These are phyloP conservation scores for Thryonomys swinderianus DNA, from an alignment of 2,113 vertebrate genomes.

Conservation along the genomic window DNA sequence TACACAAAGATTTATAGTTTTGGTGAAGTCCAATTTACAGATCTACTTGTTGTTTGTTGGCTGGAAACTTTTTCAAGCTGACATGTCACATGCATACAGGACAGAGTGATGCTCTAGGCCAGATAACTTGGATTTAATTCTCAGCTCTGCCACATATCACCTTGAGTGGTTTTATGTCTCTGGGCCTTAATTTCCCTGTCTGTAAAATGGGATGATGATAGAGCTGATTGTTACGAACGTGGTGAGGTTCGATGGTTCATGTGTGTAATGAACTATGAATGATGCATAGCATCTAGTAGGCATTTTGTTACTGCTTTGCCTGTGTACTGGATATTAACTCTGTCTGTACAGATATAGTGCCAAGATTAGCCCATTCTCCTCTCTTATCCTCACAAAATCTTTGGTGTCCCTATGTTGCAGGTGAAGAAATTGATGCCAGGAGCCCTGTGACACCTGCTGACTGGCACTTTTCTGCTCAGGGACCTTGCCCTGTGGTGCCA, in stretches of 20 bases:
- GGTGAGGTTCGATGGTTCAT: background rate
- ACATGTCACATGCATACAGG: background rate
- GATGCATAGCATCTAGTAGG: background rate
- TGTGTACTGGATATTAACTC: fast-evolving
- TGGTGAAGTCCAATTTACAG: background rate
- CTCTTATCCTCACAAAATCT: background rate
- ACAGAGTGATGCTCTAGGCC: background rate
- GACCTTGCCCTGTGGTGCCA: background rate
- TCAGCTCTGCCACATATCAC: background rate
- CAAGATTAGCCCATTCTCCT: background rate
- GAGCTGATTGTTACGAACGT: background rate
- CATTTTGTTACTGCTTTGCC: background rate
- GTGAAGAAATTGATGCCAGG: background rate
- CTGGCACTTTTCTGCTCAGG: background rate
- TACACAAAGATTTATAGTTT: background rate
- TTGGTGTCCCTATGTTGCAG: background rate
- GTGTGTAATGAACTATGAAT: background rate
- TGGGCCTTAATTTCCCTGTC: background rate
- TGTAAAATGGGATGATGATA: background rate
- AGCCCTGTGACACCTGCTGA: background rate
- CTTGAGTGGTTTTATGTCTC: background rate
- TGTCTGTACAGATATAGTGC: background rate
- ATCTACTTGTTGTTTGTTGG: background rate
- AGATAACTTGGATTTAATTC: background rate
- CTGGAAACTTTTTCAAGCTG: background rate